Base-by-base conservation (phyloP, 1,140 invertebrate genomes). In the Dolichoris vasculosae region DNA sequence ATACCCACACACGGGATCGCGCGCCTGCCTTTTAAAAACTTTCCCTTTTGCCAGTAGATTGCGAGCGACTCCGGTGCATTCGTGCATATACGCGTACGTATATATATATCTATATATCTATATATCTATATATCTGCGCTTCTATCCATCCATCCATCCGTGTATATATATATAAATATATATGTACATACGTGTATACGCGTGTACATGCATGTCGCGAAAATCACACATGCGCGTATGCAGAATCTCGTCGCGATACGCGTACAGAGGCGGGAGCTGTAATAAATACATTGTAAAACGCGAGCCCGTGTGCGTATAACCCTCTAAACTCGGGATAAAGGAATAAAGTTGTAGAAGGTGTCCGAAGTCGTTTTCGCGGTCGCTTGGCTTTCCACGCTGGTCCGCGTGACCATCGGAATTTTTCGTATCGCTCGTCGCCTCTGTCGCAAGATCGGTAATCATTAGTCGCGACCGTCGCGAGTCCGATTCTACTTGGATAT, bases 11-110 rank as follows among this genome's bases (percentile, higher is more conserved):
- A 43, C 13, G 9, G n/a, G 3, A 26, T 48, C 71, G 30, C 55
- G 32, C 51, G 30, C 55, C 38, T 64, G 8, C 51, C 55, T 75
- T 82, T 82, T 75, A n/a, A 63, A 83, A 76, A 83, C 82, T 83
- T 83, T 83, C 82, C 82, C 82, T 83, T 83, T 83, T 83, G 55
- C 75, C 38, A 67, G 59, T 35, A 20, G 1, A 55, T 20, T 11
- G 82, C 82, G n/a, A 71, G 79, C 20, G 23, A 26, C 46, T 6
- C 32, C 30, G 40, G 67, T 69, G 67, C 35, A 69, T 38, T 38
- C 4, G 59, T n/a, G n/a, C n/a, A n/a, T n/a, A n/a, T n/a, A n/a
- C n/a, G n/a, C n/a, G n/a, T n/a, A n/a, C n/a, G n/a, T n/a, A n/a
- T n/a, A n/a, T n/a, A n/a, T n/a, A n/a, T n/a, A n/a, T n/a, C n/a